These are phyloP conservation scores for Hippocampus comes DNA, from an alignment of 2,113 vertebrate genomes.

Conservation along the genomic window DNA sequence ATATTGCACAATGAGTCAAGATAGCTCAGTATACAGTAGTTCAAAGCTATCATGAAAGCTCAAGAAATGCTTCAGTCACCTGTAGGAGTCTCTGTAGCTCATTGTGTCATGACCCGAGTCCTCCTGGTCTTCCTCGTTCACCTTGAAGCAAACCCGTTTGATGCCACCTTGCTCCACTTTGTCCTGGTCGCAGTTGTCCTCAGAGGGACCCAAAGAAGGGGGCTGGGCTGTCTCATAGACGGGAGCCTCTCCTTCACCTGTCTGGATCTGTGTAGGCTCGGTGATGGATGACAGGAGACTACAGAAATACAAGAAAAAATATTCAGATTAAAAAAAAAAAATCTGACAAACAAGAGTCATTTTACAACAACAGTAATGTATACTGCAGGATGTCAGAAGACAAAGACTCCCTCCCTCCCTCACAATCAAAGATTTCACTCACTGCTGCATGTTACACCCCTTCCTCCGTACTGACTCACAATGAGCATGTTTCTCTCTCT, in stretches of 20 bases:
- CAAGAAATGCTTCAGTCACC: constrained; percentile 63
- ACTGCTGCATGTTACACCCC: constrained; percentile 23
- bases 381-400: constrained; percentile 9
- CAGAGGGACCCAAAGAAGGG: constrained; percentile 71
- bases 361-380: background rate
- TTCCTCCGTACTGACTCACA: constrained; percentile 41
- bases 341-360: background rate
- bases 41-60: background rate
- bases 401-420: background rate
- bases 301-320: background rate
- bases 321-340: background rate
- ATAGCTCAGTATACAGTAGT: background rate
- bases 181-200: constrained; percentile 84
- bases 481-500: constrained; percentile 36
- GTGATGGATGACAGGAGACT: constrained; percentile 95
- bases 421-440: constrained; percentile 16
- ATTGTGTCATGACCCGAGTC: constrained; percentile 98
- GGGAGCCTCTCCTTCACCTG: constrained; percentile 75
- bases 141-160: constrained; percentile 96
- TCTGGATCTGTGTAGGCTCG: constrained; percentile 80
- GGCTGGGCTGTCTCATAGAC: constrained; percentile 74
- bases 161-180: constrained; percentile 82
- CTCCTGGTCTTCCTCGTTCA: constrained; percentile 96
- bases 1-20: background rate
- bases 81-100: constrained; percentile 98